These are phyloP conservation scores for Ectobius pallidus DNA, from an alignment of 2,888 invertebrate species.

Conservation along the genomic window DNA sequence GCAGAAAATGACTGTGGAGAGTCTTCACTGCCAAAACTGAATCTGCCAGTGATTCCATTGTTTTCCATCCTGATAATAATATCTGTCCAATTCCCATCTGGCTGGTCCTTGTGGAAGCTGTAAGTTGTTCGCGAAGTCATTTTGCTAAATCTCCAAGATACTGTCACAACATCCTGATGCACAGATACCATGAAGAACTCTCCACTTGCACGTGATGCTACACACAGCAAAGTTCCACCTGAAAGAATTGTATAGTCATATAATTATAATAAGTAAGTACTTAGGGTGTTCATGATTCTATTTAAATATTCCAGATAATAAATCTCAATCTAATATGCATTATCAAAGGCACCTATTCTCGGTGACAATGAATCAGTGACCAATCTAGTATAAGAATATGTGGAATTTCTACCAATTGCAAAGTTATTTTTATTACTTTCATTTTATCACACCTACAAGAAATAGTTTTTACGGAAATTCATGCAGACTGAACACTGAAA, in stretches of 20 bases:
- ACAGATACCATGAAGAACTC: slow-evolving; percentile 72
- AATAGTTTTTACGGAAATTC: too few relatives aligned
- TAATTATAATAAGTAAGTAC: too few relatives aligned
- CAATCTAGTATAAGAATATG: too few relatives aligned
- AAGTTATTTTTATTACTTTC: too few relatives aligned
- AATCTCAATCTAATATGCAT: too few relatives aligned
- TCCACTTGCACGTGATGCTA: slow-evolving; percentile 58
- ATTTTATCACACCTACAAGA: too few relatives aligned
- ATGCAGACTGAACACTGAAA: too few relatives aligned
- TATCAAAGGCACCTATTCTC: too few relatives aligned
- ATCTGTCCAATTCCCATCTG: slow-evolving; percentile 41
- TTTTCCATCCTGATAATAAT: slow-evolving; percentile 33
- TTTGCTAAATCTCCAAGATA: slow-evolving; percentile 67
- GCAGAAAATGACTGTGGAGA: slow-evolving; percentile 29
- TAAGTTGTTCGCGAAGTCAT: neutral
- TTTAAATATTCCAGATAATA: too few relatives aligned
- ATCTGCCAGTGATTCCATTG: slow-evolving; percentile 19
- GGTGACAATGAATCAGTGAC: too few relatives aligned
- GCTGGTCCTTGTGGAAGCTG: slow-evolving; percentile 31
- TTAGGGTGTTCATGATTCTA: too few relatives aligned
- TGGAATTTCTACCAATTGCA: too few relatives aligned
- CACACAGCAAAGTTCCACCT: slow-evolving; percentile 79
- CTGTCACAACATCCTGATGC: slow-evolving; percentile 70
- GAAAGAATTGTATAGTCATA: slow-evolving; percentile 47
- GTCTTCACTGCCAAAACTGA: slow-evolving; percentile 26